Evolutionary conservation across 2,888 invertebrate species (phyloP), one percentile per base, ranked within the genome.

Genomic region (Ariolimax columbianus): DNA sequence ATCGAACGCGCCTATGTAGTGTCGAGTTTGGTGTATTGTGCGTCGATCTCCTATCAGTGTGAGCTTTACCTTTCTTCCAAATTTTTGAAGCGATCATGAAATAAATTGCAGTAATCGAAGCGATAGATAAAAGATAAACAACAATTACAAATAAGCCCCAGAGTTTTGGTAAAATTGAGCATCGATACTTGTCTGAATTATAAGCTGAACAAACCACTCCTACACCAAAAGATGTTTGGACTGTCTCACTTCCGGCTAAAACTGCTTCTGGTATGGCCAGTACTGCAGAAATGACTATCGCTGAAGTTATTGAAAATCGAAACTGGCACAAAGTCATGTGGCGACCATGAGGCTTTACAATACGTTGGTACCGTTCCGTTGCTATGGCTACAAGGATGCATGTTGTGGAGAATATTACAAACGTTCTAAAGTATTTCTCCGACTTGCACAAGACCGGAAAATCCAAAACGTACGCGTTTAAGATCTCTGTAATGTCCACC

Each of bases 331-430:
- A 77, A 51, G 78, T 81, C 68, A 85, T 82, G 80, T 85, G 87
- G 23, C 79, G 83, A 23, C 81, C 77, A 63, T 83, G 82, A 1
- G 87, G 86, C 26, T 85, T 87, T 19, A 87, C 88, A 68, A 88
- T 88, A 19, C 87, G 85, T 23, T 82, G 78, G 73, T 88, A 88
- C 19, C 88, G 72, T 59, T 88, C 87, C 3, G 83, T 77, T 30
- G 88, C 87, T n/a, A 88, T 87, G 70, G 86, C 88, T n/a, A 88
- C 77, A 26, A 88, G 85, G n/a, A 87, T 85, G 68, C 88, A 81
- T n/a, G 82, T 87, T 33, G 87, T 87, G 55, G 84, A 82, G 63
- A 87, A 81, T 36, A 84, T 83, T 36, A 87, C 85, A 51, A 84
- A 26, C n/a, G 77, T 79, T 59, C 85, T 77, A n/a, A 86, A 78